Percentiles rank a stretch among this genome's conserved stretches.
These are phyloP conservation scores for Diachasma alloeum DNA, from an alignment of 1,140 invertebrate genomes.

Conservation along the genomic window DNA sequence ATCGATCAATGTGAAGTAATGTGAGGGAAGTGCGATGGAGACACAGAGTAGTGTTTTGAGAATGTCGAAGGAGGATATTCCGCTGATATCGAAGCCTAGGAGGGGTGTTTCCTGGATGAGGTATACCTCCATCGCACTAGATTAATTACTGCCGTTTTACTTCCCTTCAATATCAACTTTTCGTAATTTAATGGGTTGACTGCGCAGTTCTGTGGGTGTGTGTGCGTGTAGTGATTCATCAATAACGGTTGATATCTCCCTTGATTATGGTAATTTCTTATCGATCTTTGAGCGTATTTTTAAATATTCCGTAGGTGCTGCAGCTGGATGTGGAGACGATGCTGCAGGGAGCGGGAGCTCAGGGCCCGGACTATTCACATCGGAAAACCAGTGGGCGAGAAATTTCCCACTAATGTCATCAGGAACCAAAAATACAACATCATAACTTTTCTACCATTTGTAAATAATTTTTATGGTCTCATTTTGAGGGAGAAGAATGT, in stretches of 20 bases:
- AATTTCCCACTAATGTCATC: conserved; percentile 95
- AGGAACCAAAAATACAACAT: conserved; percentile 99
- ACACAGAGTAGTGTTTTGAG: conserved; percentile 65
- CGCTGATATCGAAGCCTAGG: conserved; percentile 69
- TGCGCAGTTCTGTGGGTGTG: not conserved
- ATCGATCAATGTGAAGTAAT: conserved; percentile 29
- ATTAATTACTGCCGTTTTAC: conserved; percentile 39
- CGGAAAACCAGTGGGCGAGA: conserved; percentile 73
- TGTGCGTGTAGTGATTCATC: not conserved
- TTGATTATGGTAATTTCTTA: not conserved
- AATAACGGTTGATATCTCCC: not conserved
- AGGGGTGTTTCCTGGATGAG: conserved; percentile 66
- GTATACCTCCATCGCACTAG: conserved; percentile 44
- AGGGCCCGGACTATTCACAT: conserved; percentile 73
- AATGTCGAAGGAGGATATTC: conserved; percentile 72
- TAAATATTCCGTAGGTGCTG: conserved; percentile 65
- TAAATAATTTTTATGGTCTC: conserved; percentile 58
- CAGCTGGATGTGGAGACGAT: conserved; percentile 73
- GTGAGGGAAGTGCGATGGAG: conserved; percentile 61
- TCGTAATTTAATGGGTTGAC: not conserved
- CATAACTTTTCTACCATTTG: conserved; percentile 96
- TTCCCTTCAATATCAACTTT: not conserved
- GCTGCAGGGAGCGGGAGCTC: conserved; percentile 73
- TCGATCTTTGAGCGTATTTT: not conserved
- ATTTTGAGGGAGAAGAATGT: not conserved